A percentile compares a stretch with the other conserved stretches of the same genome.
Evolutionary conservation across 2,888 invertebrate species (phyloP).

Genomic region (Pandemis cinnamomeana): DNA sequence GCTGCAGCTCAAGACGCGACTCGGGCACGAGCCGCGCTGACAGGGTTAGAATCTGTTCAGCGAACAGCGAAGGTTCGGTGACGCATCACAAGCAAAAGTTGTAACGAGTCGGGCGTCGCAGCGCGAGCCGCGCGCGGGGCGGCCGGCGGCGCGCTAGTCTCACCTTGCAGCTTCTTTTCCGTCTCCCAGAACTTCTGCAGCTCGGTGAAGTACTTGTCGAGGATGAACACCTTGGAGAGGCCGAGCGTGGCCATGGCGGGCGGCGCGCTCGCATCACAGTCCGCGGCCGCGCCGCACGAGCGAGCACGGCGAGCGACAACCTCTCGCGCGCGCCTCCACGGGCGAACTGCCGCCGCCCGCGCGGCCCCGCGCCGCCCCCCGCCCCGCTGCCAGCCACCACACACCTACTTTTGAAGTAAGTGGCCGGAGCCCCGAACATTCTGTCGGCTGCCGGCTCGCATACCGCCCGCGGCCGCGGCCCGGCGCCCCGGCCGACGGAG

Average conservation of each 20-base stretch:
- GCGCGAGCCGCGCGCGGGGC: conserved; percentile 32
- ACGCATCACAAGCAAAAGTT: conserved; percentile 44
- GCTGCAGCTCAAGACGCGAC: background rate
- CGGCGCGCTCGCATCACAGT: conserved; percentile 77
- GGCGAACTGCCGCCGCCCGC: conserved; percentile 53
- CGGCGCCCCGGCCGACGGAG: conserved; percentile 3
- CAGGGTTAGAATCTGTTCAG: conserved; percentile 39
- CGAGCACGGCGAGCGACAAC: conserved; percentile 60
- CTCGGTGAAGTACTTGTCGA: conserved; percentile 98
- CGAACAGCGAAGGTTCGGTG: conserved; percentile 40
- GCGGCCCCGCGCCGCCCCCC: conserved; percentile 43
- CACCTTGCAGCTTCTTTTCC: conserved; percentile 98
- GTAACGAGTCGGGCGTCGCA: conserved; percentile 35
- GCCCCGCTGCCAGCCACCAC: conserved; percentile 34
- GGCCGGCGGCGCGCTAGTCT: conserved; percentile 58
- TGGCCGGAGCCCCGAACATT: conserved; percentile 33
- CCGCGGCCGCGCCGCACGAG: conserved; percentile 71
- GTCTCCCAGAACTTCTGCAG: conserved; percentile 98
- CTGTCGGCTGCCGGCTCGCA: conserved; percentile 12
- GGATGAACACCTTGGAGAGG: conserved; percentile 98
- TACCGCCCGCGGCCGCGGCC: conserved; percentile 8
- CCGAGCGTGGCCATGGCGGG: conserved; percentile 96
- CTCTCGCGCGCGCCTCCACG: conserved; percentile 62
- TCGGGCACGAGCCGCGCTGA: background rate
- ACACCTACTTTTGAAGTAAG: conserved; percentile 54